phyloP scores from a whole-genome alignment of 2,888 invertebrate genomes.

The Scelioninae gen. 1 region DNA sequence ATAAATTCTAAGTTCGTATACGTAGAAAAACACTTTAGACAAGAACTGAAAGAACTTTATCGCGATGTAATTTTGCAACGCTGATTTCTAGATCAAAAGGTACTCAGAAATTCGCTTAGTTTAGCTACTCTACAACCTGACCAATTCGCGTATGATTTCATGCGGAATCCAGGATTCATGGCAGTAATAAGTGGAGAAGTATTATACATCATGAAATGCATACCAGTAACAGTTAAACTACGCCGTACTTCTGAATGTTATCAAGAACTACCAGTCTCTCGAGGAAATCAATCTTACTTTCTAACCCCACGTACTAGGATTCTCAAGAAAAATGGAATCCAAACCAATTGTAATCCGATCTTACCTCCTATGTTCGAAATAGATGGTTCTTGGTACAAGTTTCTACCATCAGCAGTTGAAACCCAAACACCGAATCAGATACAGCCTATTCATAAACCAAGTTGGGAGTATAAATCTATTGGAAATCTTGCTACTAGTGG shows the following conservation, averaged over 20 bases:
- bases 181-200: conserved; percentile 6
- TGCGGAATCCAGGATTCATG: conserved; percentile 14
- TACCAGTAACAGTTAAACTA: not conserved
- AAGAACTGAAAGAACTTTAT: not conserved
- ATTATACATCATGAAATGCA: conserved; percentile 14
- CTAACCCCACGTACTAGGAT: conserved; percentile 9
- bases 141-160: conserved; percentile 8
- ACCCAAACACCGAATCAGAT: not conserved
- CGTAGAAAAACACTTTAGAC: not conserved
- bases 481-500: conserved; percentile 11
- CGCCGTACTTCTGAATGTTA: conserved; percentile 1
- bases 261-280: not conserved
- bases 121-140: conserved; percentile 6
- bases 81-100: conserved; percentile 1
- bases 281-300: conserved; percentile 4
- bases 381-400: conserved; percentile 15
- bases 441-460: not conserved
- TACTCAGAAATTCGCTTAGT: conserved; percentile 5
- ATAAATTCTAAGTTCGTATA: conserved; percentile 6
- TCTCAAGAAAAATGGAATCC: not conserved
- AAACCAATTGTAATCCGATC: conserved; percentile 17
- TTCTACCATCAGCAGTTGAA: not conserved
- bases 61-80: not conserved
- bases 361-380: conserved; percentile 9
- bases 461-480: conserved; percentile 13